Evolutionary conservation across 1,140 invertebrate species (phyloP).

Genomic region (Phymorhynchus buccinoides): DNA sequence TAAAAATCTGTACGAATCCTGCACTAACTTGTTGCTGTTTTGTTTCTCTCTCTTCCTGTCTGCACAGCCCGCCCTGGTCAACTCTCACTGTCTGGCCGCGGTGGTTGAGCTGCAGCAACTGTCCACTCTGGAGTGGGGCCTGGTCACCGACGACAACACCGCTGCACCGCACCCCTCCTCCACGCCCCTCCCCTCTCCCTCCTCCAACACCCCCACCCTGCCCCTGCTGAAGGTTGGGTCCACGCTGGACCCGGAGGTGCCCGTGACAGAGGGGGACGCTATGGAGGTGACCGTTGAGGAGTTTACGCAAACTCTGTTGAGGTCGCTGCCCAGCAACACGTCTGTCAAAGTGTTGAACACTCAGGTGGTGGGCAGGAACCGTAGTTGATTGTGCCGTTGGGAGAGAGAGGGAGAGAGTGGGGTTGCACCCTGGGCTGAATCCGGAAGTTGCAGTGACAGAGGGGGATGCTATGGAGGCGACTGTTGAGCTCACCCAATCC

Average conservation of each 20-base stretch:
- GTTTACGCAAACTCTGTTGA: slow-evolving; percentile 24
- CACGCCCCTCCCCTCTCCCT: neutral
- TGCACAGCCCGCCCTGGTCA: slow-evolving; percentile 52
- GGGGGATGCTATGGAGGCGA: no score
- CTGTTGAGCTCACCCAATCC: no score
- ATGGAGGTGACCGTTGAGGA: neutral
- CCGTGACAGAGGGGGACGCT: neutral
- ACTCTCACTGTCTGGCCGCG: slow-evolving; percentile 51
- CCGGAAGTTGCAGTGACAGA: no score
- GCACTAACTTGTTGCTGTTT: no score
- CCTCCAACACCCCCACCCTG: slow-evolving; percentile 9
- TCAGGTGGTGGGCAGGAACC: slow-evolving; percentile 20
- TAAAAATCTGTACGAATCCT: no score
- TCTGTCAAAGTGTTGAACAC: slow-evolving; percentile 35
- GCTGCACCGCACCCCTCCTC: neutral
- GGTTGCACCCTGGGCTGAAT: no score
- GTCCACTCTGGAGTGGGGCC: slow-evolving; percentile 56
- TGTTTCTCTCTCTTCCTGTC: slow-evolving; percentile 23
- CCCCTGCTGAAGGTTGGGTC: neutral
- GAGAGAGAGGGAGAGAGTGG: no score
- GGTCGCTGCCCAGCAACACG: neutral
- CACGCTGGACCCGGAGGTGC: slow-evolving; percentile 23
- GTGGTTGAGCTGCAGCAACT: slow-evolving; percentile 48
- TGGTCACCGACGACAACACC: slow-evolving; percentile 38
- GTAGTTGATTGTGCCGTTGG: neutral